Percentiles rank a stretch among this genome's conserved stretches.
phyloP scores from a whole-genome alignment of 64 coral and sea anemone species.

The Cladopsammia gracilis region DNA sequence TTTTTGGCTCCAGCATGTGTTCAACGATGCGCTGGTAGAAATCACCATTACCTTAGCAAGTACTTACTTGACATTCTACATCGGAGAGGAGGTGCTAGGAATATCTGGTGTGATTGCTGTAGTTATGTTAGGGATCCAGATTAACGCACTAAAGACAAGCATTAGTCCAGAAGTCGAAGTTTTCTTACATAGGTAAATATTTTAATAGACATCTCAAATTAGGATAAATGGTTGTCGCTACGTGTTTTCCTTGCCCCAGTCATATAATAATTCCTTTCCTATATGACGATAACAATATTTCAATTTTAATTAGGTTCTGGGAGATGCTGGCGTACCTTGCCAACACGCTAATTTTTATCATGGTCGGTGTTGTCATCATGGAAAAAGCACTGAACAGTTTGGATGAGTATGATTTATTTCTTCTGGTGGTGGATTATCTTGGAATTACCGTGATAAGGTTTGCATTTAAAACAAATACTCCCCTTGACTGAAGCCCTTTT shows the following conservation, averaged over 20 bases:
- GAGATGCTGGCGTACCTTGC: constrained; percentile 98
- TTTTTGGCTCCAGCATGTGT: constrained; percentile 98
- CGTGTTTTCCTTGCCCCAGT: no score
- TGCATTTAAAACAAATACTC: neutral
- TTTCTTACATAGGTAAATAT: constrained; percentile 90
- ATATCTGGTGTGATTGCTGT: constrained; percentile 97
- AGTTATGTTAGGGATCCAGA: constrained; percentile 97
- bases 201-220: neutral
- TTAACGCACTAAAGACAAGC: constrained; percentile 93
- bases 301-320: constrained; percentile 72
- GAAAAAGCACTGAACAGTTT: constrained; percentile 89
- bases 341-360: constrained; percentile 95
- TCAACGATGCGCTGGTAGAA: constrained; percentile 98
- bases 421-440: constrained; percentile 94
- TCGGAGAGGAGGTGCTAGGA: constrained; percentile 95
- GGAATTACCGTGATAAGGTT: constrained; percentile 98
- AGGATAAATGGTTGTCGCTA: no score
- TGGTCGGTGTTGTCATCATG: constrained; percentile 96
- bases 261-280: no score
- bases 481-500: no score
- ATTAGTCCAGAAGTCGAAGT: constrained; percentile 98
- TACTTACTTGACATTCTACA: constrained; percentile 95
- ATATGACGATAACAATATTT: no score
- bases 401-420: constrained; percentile 84
- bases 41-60: constrained; percentile 96